Base-by-base conservation (phyloP, 2,888 invertebrate species). In the Caenorhabditis doughertyi region DNA sequence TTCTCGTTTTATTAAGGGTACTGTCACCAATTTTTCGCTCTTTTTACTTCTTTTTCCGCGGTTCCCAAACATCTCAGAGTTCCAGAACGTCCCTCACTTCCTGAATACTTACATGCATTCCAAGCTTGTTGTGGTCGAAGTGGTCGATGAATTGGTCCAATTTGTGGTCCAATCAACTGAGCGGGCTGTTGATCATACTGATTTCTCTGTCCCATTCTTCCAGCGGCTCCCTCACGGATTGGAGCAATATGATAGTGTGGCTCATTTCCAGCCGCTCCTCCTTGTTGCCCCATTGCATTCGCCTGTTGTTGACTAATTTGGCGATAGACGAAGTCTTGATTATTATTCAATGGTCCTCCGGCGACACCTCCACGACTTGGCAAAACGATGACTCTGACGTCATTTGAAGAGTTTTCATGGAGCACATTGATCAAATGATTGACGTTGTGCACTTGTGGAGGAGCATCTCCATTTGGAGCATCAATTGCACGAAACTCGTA, bases 401-500 rank as follows among this genome's bases (percentile, higher is more conserved):
- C 76, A 29, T 68, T 44, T 1, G 0, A 16, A 0, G 47, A 9
- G 39, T 76, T 76, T 5, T 76, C 67, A 11, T 11, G 32, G 47
- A 76, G 51, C 21, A 76, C 60, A 44, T 76, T 42, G 21, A 76
- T 29, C 0, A 76, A 60, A 27, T 76, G 76, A n/a, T 67, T 25
- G n/a, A 76, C 74, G 51, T 76, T 76, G 7, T 67, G 42, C 21
- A 60, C 71, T 16, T 21, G 18, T 4, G 13, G 18, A 13, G 67
- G 21, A 0, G 25, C 53, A 21, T 56, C 21, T 21, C 21, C 68
- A 7, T 60, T 49, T 13, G 77, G 62, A 39, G 49, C 42, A 23
- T 79, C 55, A 18, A 70, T 27, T 5, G 70, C 70, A 18, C 70
- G n/a, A 32, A 79, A 79, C 64, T 79, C 79, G 32, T 79, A 70